Evolutionary conservation across 2,797 vertebrate species (phyloP).

Genomic region (Dromococcyx pavoninus): DNA sequence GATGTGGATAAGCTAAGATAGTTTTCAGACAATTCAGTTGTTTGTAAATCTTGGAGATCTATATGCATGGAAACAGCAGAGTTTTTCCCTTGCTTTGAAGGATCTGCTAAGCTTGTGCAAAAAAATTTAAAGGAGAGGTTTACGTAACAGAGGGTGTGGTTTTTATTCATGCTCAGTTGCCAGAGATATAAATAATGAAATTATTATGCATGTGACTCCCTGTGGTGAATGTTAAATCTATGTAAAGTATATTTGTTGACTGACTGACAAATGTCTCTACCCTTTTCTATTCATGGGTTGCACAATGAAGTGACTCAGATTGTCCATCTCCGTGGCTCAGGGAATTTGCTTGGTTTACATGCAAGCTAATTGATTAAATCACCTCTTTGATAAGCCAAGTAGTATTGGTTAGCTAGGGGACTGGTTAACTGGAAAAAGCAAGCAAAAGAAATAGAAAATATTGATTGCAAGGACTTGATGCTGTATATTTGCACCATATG

Average conservation of each 20-base stretch:
- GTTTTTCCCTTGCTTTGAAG: neutral
- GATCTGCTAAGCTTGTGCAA: neutral
- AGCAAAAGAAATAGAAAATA: constrained; percentile 20
- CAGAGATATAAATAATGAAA: neutral
- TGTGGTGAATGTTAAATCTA: neutral
- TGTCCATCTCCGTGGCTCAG: neutral
- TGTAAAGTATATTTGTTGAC: neutral
- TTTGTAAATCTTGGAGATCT: neutral
- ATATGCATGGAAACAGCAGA: neutral
- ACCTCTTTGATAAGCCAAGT: neutral
- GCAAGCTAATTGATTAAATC: constrained; percentile 43
- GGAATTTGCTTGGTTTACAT: neutral
- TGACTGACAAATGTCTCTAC: neutral
- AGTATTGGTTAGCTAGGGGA: neutral
- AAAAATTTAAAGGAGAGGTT: neutral
- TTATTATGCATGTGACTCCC: neutral
- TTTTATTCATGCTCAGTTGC: neutral
- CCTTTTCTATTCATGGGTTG: constrained; percentile 14
- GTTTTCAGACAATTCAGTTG: neutral
- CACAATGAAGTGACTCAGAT: neutral
- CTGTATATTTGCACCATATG: neutral
- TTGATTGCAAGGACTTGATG: neutral
- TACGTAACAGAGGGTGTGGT: neutral
- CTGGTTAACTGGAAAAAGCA: neutral
- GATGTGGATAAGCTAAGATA: neutral